These are phyloP conservation scores for Vanessa atalanta DNA, from an alignment of 1,140 invertebrate genomes.

Conservation along the genomic window DNA sequence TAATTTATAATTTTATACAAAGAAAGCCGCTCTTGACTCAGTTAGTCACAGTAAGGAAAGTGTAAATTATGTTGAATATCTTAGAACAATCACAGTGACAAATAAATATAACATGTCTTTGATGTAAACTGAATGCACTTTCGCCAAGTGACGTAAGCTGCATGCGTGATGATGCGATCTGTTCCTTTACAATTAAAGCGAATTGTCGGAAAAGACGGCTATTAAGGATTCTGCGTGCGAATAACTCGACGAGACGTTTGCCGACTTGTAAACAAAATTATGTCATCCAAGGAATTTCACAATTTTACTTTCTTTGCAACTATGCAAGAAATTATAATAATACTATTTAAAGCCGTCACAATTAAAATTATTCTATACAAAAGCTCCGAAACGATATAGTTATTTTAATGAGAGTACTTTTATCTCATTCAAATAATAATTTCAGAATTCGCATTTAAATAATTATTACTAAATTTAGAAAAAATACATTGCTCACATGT, in stretches of 20 bases:
- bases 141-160: constrained; percentile 62
- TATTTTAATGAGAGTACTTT: too few relatives aligned
- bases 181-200: constrained; percentile 55
- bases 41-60: background rate
- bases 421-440: too few relatives aligned
- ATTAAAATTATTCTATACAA: too few relatives aligned
- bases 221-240: constrained; percentile 59
- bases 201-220: constrained; percentile 54
- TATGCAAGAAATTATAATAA: background rate
- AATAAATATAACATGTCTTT: constrained; percentile 35
- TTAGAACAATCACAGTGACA: background rate
- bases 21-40: too few relatives aligned
- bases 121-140: constrained; percentile 55
- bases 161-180: constrained; percentile 61
- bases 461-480: too few relatives aligned
- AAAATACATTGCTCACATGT: too few relatives aligned
- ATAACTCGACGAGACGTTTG: constrained; percentile 26
- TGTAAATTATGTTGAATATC: background rate
- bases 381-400: too few relatives aligned
- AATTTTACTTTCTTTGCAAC: constrained; percentile 14
- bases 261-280: constrained; percentile 27
- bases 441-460: too few relatives aligned
- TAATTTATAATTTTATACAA: too few relatives aligned
- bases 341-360: background rate
- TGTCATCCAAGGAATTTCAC: constrained; percentile 8